Percentiles rank a stretch among this genome's conserved stretches.
phyloP scores from a whole-genome alignment of 2,888 invertebrate species.

The Macroteleia sp. region DNA sequence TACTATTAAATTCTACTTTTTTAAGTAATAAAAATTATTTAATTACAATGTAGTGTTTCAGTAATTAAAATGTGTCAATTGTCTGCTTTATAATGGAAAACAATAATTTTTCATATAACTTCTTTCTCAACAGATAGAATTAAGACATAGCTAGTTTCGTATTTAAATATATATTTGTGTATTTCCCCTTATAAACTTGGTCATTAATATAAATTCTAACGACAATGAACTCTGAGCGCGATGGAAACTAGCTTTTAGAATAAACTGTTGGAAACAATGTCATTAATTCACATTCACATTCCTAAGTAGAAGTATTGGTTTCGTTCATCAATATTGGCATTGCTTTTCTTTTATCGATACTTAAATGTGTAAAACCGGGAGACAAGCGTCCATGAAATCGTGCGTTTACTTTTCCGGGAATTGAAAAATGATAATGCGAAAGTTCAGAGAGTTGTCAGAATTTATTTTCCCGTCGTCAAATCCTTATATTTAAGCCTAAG shows the following conservation, averaged over 20 bases:
- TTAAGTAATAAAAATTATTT: too few relatives aligned
- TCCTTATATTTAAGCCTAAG: slow-evolving; percentile 18
- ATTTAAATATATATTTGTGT: too few relatives aligned
- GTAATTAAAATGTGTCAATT: too few relatives aligned
- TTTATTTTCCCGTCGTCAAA: slow-evolving; percentile 39
- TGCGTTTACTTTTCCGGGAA: slow-evolving; percentile 46
- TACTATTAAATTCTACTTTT: too few relatives aligned
- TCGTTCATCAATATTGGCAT: slow-evolving; percentile 35
- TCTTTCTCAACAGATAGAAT: too few relatives aligned
- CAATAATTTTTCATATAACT: too few relatives aligned
- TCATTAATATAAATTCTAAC: slow-evolving; percentile 1
- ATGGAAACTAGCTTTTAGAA: slow-evolving; percentile 12
- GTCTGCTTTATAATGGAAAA: too few relatives aligned
- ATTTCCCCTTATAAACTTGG: too few relatives aligned
- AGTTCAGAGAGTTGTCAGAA: slow-evolving; percentile 25
- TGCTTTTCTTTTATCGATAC: slow-evolving; percentile 29
- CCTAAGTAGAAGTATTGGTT: slow-evolving; percentile 14
- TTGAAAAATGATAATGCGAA: slow-evolving; percentile 1
- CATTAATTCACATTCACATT: slow-evolving; percentile 39
- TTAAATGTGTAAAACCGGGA: slow-evolving; percentile 10
- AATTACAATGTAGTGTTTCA: too few relatives aligned
- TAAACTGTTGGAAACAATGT: not conserved
- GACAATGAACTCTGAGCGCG: slow-evolving; percentile 13
- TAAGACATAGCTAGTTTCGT: too few relatives aligned
- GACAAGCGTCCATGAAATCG: not conserved